phyloP scores from a whole-genome alignment of 2,113 vertebrate species.

The Struthio camelus region DNA sequence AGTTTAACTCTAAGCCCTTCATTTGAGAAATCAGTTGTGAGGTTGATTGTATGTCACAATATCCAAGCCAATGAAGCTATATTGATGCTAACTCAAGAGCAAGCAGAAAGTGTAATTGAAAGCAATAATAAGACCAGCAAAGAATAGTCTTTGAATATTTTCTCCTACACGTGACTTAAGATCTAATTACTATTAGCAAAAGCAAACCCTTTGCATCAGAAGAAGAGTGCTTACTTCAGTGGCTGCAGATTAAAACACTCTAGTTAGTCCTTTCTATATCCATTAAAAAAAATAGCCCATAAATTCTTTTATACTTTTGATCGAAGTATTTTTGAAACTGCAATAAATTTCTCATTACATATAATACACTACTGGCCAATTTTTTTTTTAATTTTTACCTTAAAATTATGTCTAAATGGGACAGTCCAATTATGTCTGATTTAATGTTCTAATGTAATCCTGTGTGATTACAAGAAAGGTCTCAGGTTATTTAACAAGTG shows the following conservation, averaged over 20 bases:
- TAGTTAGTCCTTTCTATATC: conserved; percentile 32
- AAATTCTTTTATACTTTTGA: conserved; percentile 45
- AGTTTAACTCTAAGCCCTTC: background rate
- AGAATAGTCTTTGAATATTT: conserved; percentile 28
- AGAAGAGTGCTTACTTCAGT: conserved; percentile 16
- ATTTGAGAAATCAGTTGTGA: background rate
- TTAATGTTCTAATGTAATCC: conserved; percentile 64
- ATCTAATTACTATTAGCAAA: conserved; percentile 42
- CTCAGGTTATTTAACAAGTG: conserved; percentile 44
- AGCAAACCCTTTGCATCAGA: conserved; percentile 12
- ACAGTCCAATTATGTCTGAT: conserved; percentile 64
- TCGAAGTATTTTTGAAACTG: conserved; percentile 49
- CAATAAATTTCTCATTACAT: conserved; percentile 54
- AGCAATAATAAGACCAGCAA: background rate
- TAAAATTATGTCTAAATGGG: conserved; percentile 63
- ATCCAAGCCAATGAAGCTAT: background rate
- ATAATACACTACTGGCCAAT: conserved; percentile 8
- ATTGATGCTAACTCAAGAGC: background rate
- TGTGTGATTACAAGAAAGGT: conserved; percentile 60
- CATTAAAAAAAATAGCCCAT: conserved; percentile 38
- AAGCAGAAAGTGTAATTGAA: conserved; percentile 6
- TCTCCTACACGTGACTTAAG: conserved; percentile 10
- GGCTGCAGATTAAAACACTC: conserved; percentile 36
- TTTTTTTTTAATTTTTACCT: conserved; percentile 30
- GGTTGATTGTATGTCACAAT: background rate